These are phyloP conservation scores for Polyommatus icarus DNA, from an alignment of 2,888 invertebrate species.

Conservation along the genomic window DNA sequence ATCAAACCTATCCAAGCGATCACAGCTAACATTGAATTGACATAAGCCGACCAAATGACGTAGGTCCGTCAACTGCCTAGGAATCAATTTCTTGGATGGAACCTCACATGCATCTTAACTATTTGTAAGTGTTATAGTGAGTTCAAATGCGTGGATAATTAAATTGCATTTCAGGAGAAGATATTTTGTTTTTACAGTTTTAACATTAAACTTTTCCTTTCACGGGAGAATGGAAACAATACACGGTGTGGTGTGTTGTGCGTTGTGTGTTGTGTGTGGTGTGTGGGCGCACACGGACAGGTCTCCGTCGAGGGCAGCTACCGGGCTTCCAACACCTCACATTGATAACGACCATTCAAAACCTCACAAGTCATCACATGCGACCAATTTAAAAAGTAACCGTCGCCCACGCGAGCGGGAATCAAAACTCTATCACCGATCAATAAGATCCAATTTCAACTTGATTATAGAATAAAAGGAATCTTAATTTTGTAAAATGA, in stretches of 20 bases:
- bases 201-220: neutral
- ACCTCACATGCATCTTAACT: too few relatives aligned
- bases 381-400: constrained; percentile 32
- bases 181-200: neutral
- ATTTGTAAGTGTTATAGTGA: neutral
- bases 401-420: constrained; percentile 34
- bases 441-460: constrained; percentile 43
- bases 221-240: constrained; percentile 48
- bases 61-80: too few relatives aligned
- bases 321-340: constrained; percentile 59
- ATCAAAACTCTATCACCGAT: constrained; percentile 45
- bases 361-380: constrained; percentile 55
- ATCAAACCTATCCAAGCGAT: too few relatives aligned
- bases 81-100: too few relatives aligned
- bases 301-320: constrained; percentile 62
- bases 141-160: neutral
- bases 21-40: too few relatives aligned
- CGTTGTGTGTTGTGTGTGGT: constrained; percentile 28
- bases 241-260: neutral
- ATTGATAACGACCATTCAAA: constrained; percentile 53
- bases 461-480: constrained; percentile 34
- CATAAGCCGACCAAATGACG: too few relatives aligned
- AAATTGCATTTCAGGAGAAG: neutral
- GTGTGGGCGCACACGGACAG: constrained; percentile 69
- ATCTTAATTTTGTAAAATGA: constrained; percentile 43